Base-by-base conservation (phyloP, 1,140 invertebrate genomes). In the Pseudomyrmex cubaensis region DNA sequence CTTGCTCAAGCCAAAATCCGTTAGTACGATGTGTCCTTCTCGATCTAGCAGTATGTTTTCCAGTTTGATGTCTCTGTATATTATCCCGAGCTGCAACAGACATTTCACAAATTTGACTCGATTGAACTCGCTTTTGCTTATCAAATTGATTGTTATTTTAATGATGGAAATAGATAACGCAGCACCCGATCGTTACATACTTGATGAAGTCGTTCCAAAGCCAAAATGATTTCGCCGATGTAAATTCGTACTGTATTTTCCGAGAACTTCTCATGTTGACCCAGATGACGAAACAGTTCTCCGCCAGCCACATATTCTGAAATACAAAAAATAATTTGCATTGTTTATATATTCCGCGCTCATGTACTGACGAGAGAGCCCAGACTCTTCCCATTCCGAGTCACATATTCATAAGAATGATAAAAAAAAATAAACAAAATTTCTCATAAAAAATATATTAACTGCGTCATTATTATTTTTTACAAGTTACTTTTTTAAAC, bases 1-100 rank as follows among this genome's bases (percentile, higher is more conserved):
- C 93, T 98, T 99, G 90, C 97, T 98, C 2, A 99, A 95, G 0
- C 98, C 98, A 91, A 98, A 98, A 94, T 98, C 98, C 0, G 98
- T 98, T 13, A 99, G 92, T 15, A 98, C 97, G 61, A 99, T 97
- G 93, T 99, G 98, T 5, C 98, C 98, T 56, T 98, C 96, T 7
- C 95, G 96, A 93, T 98, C 97, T 48, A 99, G 94, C 2, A 99
- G 95, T 82, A 99, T 98, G 92, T 99, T 99, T 93, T 99, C 98
- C 63, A 99, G 94, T 92, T 99, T 99, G 80, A 99, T 98, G 93
- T 99, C 98, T 13, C 98, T 96, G 94, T 99, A 99, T 87, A 99
- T 99, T 57, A 99, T 98, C 69, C 97, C 97, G 92, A 98, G 95
- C 97, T 98, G 95, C 52, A 95, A 95, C 48, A 84, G 80, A 69